Conservation (phyloP, 2,113 vertebrate genomes). For the Cisticola juncidis region DNA sequence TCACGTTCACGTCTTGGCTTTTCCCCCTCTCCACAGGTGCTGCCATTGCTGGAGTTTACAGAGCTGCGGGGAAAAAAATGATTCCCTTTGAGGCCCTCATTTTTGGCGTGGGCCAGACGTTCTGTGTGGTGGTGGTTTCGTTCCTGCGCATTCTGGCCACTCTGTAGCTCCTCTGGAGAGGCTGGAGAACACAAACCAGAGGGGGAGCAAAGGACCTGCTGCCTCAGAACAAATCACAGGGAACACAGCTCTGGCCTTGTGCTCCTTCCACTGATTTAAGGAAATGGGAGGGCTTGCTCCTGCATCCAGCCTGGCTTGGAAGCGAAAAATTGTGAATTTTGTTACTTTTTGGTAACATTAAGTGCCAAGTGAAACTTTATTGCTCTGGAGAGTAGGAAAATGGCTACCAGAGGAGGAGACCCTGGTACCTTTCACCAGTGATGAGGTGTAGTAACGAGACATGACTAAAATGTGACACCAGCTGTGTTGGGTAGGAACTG, state of each 20-base stretch:
- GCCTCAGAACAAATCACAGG: neutral
- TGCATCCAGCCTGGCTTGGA: neutral
- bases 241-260: fast-evolving
- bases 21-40: slow-evolving; percentile 77
- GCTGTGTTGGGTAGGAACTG: neutral
- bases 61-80: slow-evolving; percentile 94
- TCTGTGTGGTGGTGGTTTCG: slow-evolving; percentile 89
- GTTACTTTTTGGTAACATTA: slow-evolving; percentile 52
- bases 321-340: neutral
- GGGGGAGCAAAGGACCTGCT: neutral
- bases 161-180: slow-evolving; percentile 75
- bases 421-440: neutral
- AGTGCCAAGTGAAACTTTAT: slow-evolving; percentile 58
- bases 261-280: neutral
- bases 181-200: neutral
- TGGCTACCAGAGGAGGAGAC: neutral
- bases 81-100: slow-evolving; percentile 90
- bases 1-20: fast-evolving
- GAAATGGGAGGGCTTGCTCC: neutral
- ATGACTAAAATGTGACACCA: neutral
- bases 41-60: slow-evolving; percentile 94
- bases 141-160: slow-evolving; percentile 92
- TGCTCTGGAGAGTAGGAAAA: neutral
- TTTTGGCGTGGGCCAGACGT: slow-evolving; percentile 91
- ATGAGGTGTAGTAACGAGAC: neutral